Percentiles rank a stretch among this genome's conserved stretches.
phyloP scores from a whole-genome alignment of 2,888 invertebrate genomes.

The Megalurothrips usitatus region DNA sequence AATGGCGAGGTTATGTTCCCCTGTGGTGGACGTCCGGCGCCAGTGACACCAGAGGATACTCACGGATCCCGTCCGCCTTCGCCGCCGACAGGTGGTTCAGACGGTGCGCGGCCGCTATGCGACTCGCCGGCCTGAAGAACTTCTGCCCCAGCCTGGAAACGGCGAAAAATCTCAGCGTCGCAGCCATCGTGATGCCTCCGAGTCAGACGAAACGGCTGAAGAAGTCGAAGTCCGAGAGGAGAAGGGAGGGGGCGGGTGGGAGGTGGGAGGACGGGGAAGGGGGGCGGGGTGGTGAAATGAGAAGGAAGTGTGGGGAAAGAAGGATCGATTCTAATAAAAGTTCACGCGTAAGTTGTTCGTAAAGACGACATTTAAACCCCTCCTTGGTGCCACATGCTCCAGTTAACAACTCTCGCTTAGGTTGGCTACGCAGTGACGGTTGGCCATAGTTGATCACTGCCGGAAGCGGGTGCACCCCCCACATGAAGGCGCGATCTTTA shows the following conservation, averaged over 20 bases:
- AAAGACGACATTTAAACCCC: no score
- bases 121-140: background rate
- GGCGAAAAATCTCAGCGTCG: background rate
- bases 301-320: background rate
- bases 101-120: background rate
- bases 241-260: background rate
- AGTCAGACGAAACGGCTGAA: no score
- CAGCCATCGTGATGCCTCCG: background rate
- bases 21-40: background rate
- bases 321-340: no score
- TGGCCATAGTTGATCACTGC: no score
- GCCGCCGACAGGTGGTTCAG: background rate
- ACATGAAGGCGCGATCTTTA: no score
- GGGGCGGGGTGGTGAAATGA: background rate
- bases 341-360: no score
- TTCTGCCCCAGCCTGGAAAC: conserved; percentile 3
- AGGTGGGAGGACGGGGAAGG: background rate
- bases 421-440: no score
- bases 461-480: no score
- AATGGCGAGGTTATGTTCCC: background rate
- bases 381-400: no score
- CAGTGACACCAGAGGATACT: background rate
- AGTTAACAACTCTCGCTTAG: no score
- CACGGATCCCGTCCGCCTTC: background rate
- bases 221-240: background rate